Evolutionary conservation across 92 coral and sea anemone species (phyloP), one percentile per base, ranked within the genome.

Genomic region (Epizoanthus scotinus): DNA sequence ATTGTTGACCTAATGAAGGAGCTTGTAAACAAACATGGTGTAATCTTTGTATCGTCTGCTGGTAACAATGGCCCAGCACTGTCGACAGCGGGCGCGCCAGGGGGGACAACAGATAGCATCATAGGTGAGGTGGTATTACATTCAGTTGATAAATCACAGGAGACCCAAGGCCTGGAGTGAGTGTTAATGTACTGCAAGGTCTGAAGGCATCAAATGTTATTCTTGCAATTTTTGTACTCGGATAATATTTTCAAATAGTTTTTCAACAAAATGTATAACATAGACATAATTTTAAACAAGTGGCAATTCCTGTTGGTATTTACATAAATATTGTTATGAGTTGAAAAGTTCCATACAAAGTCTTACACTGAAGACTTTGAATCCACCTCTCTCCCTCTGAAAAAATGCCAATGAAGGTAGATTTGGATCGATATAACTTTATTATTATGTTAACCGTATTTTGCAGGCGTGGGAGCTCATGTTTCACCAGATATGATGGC

Each of bases 401-500:
- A 34, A 34, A 34, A 34, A 34, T 34, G 6, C 40, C 40, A 5
- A 34, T 34, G 40, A 34, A 12, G 52, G 52, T 8, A 7, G 52
- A 0, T 25, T 68, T 17, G 3, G 20, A 9, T 25, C 14, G 20
- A 9, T 20, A 6, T n/a, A 6, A 15, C 2, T 36, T 67, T 25
- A 67, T 14, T 20, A 36, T 14, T 9, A 40, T 40, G 34, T 47
- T 20, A 26, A 24, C 3, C 19, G 75, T 28, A 9, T 60, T 44
- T 12, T 26, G 26, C 57, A 95, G 98, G 98, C 79, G 97, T 95
- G 50, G 99, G 99, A 67, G 99, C 99, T 5, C 94, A 91, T 61
- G 99, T 95, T 56, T 95, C 99, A 26, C 93, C 99, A 5, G 99
- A 95, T 75, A 95, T 95, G 99, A 95, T 95, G 99, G 96, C 93